Conservation (phyloP, 2,888 invertebrate genomes). For the Melikaiella ostensackeni region DNA sequence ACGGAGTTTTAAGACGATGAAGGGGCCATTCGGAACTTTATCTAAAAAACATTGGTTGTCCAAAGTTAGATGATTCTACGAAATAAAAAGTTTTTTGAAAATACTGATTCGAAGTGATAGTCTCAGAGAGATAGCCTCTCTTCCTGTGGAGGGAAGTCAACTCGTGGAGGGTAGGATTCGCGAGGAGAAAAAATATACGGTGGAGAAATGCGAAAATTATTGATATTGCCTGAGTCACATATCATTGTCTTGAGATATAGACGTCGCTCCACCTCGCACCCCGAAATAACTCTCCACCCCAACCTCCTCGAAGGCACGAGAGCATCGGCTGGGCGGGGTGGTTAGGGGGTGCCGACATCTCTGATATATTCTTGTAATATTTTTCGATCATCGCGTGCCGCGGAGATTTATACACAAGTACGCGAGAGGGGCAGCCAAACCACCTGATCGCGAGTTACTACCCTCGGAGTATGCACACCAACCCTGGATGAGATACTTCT, state of each 20-base stretch:
- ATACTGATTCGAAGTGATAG: not conserved
- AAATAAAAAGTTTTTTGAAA: no score
- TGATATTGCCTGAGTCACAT: constrained; percentile 76
- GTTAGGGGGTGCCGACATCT: constrained; percentile 70
- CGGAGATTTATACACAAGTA: constrained; percentile 73
- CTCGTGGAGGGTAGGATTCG: constrained; percentile 49
- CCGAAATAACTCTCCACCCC: constrained; percentile 67
- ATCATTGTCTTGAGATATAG: constrained; percentile 76
- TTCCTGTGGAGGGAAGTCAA: constrained; percentile 47
- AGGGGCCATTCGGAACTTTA: no score
- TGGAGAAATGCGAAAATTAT: constrained; percentile 77
- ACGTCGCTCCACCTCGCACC: constrained; percentile 70
- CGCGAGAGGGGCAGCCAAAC: constrained; percentile 63
- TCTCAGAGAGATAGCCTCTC: not conserved
- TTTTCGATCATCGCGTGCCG: constrained; percentile 77
- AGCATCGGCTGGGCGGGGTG: constrained; percentile 51
- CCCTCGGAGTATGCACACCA: constrained; percentile 57
- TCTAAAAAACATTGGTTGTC: no score
- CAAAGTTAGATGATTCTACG: no score
- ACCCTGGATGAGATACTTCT: constrained; percentile 41
- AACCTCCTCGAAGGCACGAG: constrained; percentile 60
- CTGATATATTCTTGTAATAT: constrained; percentile 77
- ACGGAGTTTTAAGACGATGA: no score
- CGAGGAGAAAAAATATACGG: constrained; percentile 65
- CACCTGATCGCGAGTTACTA: constrained; percentile 76